These are phyloP conservation scores for Timema podura DNA, from an alignment of 2,888 invertebrate species.

Conservation along the genomic window DNA sequence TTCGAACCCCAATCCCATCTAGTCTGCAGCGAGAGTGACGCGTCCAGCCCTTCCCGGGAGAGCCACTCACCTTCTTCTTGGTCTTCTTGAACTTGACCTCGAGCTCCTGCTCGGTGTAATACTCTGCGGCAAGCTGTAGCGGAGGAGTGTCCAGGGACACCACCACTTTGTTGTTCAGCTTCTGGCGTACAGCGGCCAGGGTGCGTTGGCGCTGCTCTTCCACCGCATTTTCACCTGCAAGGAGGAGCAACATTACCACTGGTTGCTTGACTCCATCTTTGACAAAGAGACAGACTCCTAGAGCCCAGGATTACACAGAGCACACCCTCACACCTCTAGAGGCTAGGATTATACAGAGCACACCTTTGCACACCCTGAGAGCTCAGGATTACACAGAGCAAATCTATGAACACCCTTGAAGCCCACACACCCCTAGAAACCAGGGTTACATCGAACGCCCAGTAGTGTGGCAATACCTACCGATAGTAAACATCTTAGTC, in stretches of 20 bases:
- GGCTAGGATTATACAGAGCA: no score
- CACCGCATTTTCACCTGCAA: slow-evolving; percentile 40
- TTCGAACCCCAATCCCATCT: no score
- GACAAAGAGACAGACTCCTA: background rate
- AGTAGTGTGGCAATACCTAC: no score
- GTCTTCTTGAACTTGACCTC: slow-evolving; percentile 82
- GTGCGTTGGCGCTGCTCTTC: slow-evolving; percentile 28
- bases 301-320: no score
- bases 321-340: no score
- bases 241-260: no score
- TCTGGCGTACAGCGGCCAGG: slow-evolving; percentile 48
- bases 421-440: no score
- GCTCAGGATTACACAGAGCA: no score
- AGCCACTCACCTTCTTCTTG: slow-evolving; percentile 60
- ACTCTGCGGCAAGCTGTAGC: slow-evolving; percentile 77
- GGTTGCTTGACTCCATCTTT: background rate
- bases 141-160: slow-evolving; percentile 69
- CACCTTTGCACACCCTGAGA: background rate
- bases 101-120: slow-evolving; percentile 79
- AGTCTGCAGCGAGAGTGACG: no score
- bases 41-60: no score
- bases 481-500: slow-evolving; percentile 57
- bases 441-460: no score
- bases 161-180: slow-evolving; percentile 61
- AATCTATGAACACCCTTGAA: no score